Base-by-base conservation (phyloP, 2,888 invertebrate genomes). In the Erannis defoliaria region DNA sequence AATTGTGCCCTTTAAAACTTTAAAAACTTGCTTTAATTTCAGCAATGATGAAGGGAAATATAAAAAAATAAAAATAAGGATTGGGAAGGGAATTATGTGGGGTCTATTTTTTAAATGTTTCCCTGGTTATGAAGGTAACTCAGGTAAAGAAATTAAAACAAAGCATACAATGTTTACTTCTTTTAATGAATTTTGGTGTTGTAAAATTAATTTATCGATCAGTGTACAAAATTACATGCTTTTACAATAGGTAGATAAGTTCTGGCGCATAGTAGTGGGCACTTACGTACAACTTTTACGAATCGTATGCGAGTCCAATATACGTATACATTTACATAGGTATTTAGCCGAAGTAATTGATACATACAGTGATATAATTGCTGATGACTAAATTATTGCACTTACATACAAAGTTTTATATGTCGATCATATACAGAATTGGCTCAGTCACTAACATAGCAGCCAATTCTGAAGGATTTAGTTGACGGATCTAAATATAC, bases 211-310 rank as follows among this genome's bases (percentile, higher is more conserved):
- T 86, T 57, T 84, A 86, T 86, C 82, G 86, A 85, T 87, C 82
- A 80, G 88, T 91, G 92, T 91, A 91, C 86, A 91, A 91, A 92
- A 91, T 89, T 90, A 88, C 91, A 90, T 88, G 86, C 85, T 81
- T 86, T 88, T 89, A 89, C 80, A 88, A 78, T 84, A 84, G 78
- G 75, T 85, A 87, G 81, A 78, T 84, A 82, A 80, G 76, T 82
- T 84, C 81, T 84, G 88, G 81, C 85, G 79, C 78, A 74, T 84
- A 76, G 76, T 80, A 75, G 72, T 77, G 73, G 78, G 72, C 81
- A 80, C 61, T 67, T 73, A 72, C 40, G n/a, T n/a, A n/a, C n/a
- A 33, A 46, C 81, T 78, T 67, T 79, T 77, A 83, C 68, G 78
- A 79, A 75, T 77, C 78, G 76, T 80, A 82, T 76, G 76, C 77